Percentiles rank a stretch among this genome's conserved stretches.
These are phyloP conservation scores for Coregonus clupeaformis DNA, from an alignment of 2,113 vertebrate species.

Conservation along the genomic window DNA sequence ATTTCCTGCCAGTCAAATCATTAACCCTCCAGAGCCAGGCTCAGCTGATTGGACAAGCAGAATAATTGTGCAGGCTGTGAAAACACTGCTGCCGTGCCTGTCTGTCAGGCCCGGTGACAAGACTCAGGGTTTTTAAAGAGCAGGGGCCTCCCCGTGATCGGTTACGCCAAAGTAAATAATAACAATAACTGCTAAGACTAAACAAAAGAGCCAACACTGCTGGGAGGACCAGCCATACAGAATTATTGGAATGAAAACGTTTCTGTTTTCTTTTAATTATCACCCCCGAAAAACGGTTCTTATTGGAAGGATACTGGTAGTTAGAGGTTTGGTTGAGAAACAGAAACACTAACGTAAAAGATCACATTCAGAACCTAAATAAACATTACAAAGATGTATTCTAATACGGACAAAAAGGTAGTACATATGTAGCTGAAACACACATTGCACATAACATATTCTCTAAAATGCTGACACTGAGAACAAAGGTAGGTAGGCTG, in stretches of 20 bases:
- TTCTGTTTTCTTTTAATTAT: constrained; percentile 65
- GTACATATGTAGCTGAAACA: constrained; percentile 57
- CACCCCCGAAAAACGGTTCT: constrained; percentile 42
- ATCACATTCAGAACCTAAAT: constrained; percentile 18
- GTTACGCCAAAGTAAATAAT: constrained; percentile 69
- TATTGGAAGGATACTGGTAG: constrained; percentile 22
- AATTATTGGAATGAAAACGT: constrained; percentile 59
- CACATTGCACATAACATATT: constrained; percentile 64
- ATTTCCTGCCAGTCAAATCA: constrained; percentile 99
- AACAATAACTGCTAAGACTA: constrained; percentile 71
- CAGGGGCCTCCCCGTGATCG: constrained; percentile 65
- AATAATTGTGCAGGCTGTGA: constrained; percentile 97
- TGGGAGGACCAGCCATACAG: constrained; percentile 44
- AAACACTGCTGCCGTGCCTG: constrained; percentile 87
- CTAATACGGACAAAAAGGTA: constrained; percentile 24
- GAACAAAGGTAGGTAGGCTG: constrained; percentile 63
- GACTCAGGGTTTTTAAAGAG: constrained; percentile 77
- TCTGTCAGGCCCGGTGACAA: constrained; percentile 82
- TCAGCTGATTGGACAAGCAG: constrained; percentile 95
- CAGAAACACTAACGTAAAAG: constrained; percentile 24
- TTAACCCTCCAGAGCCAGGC: constrained; percentile 90
- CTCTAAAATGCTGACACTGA: constrained; percentile 66
- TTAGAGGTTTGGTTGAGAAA: constrained; percentile 41
- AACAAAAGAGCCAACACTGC: constrained; percentile 66
- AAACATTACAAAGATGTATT: not conserved